These are phyloP conservation scores for Oreohelix idahoensis DNA, from an alignment of 1,140 invertebrate genomes.

Conservation along the genomic window DNA sequence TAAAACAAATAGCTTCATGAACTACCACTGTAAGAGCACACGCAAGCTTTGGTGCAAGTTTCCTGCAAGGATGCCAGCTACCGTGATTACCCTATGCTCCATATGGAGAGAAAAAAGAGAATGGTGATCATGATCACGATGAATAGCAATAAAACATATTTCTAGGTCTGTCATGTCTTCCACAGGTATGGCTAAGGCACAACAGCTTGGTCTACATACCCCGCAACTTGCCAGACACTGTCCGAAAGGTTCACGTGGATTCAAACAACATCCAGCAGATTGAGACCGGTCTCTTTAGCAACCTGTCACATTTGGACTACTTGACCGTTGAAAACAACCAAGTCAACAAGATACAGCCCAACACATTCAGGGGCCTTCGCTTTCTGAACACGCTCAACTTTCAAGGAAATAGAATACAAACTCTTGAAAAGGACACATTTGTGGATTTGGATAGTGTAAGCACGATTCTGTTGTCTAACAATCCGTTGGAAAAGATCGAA, in stretches of 20 bases:
- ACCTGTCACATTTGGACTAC: slow-evolving; percentile 53
- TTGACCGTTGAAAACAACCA: slow-evolving; percentile 78
- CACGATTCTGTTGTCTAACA: slow-evolving; percentile 72
- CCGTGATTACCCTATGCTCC: too few relatives aligned
- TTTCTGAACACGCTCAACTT: slow-evolving; percentile 81
- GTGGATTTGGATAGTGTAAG: slow-evolving; percentile 73
- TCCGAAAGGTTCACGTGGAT: slow-evolving; percentile 60
- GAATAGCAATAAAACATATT: too few relatives aligned
- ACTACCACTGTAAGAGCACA: too few relatives aligned
- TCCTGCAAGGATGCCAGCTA: too few relatives aligned
- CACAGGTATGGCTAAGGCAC: slow-evolving; percentile 74
- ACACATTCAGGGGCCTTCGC: slow-evolving; percentile 81
- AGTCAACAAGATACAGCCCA: slow-evolving; percentile 78
- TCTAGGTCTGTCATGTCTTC: too few relatives aligned
- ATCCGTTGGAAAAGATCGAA: slow-evolving; percentile 72
- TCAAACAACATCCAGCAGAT: slow-evolving; percentile 65
- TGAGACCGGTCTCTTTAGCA: slow-evolving; percentile 57
- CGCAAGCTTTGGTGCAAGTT: too few relatives aligned
- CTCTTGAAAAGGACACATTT: slow-evolving; percentile 56
- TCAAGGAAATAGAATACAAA: slow-evolving; percentile 54
- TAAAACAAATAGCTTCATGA: too few relatives aligned
- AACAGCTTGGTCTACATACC: slow-evolving; percentile 76
- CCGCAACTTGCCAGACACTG: slow-evolving; percentile 77
- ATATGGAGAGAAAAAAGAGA: too few relatives aligned
- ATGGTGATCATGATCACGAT: too few relatives aligned